Percentiles rank a stretch among this genome's conserved stretches.
These are phyloP conservation scores for Tribolium madens DNA, from an alignment of 1,140 invertebrate species.

Conservation along the genomic window DNA sequence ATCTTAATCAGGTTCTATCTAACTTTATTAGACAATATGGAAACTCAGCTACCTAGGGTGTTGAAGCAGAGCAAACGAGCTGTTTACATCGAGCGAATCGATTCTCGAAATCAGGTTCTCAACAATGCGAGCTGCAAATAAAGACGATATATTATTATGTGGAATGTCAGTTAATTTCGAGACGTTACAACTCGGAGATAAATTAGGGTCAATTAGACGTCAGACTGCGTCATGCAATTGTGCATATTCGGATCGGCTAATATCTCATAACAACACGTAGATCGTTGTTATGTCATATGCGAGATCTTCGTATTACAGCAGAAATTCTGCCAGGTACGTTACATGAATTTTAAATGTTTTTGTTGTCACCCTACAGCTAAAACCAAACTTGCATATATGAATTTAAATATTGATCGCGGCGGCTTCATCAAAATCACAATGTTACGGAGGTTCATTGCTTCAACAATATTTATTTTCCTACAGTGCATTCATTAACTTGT, in stretches of 20 bases:
- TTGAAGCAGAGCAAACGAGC: slow-evolving; percentile 1
- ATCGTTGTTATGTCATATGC: slow-evolving; percentile 26
- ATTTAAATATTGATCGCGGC: slow-evolving; percentile 18
- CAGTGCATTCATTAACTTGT: slow-evolving; percentile 4
- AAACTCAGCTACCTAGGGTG: slow-evolving; percentile 1
- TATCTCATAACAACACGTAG: slow-evolving; percentile 24
- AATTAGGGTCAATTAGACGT: slow-evolving; percentile 34
- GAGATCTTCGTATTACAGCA: slow-evolving; percentile 20
- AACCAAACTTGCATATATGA: slow-evolving; percentile 23
- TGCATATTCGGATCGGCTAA: slow-evolving; percentile 1
- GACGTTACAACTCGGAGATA: not conserved
- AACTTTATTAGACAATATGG: slow-evolving; percentile 23
- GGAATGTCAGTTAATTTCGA: slow-evolving; percentile 11
- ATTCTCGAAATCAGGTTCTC: not conserved
- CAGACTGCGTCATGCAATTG: slow-evolving; percentile 1
- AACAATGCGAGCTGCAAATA: slow-evolving; percentile 5
- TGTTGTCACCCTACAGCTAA: slow-evolving; percentile 21
- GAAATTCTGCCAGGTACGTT: slow-evolving; percentile 24
- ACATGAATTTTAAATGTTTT: slow-evolving; percentile 30
- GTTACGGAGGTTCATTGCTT: not conserved
- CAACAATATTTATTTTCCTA: slow-evolving; percentile 17
- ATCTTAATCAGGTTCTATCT: slow-evolving; percentile 21
- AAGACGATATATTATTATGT: not conserved
- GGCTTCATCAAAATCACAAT: slow-evolving; percentile 12
- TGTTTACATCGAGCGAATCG: slow-evolving; percentile 2